Evolutionary conservation across 2,113 vertebrate species (phyloP).

Genomic region (Onychostruthus taczanowskii): DNA sequence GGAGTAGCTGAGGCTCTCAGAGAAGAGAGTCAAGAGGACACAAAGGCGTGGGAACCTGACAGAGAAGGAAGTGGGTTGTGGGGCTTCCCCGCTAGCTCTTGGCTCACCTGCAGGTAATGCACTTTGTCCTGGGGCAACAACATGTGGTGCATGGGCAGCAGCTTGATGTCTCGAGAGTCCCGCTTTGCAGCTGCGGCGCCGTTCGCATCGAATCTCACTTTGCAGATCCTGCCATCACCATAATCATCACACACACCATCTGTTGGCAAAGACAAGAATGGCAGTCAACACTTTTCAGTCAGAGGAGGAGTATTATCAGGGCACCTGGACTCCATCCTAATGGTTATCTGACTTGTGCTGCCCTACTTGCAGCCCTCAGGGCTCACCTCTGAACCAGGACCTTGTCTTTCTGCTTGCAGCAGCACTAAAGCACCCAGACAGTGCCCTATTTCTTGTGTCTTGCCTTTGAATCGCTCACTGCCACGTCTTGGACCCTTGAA

Average conservation of each 20-base stretch:
- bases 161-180: conserved; percentile 75
- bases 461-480: not conserved
- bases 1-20: not conserved
- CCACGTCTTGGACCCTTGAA: not conserved
- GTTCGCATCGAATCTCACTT: conserved; percentile 78
- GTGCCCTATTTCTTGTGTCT: not conserved
- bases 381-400: not conserved
- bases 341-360: not conserved
- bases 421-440: not conserved
- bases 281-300: not conserved
- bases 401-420: not conserved
- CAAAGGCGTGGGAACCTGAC: not conserved
- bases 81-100: not conserved
- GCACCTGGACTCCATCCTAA: not conserved
- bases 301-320: not conserved
- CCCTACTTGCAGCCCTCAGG: not conserved
- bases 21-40: not conserved
- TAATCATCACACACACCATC: conserved; percentile 77
- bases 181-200: conserved; percentile 71
- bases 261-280: conserved; percentile 36
- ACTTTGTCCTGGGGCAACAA: conserved; percentile 78
- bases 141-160: conserved; percentile 77
- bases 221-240: conserved; percentile 75
- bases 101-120: conserved; percentile 78
- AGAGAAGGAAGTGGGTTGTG: not conserved